Base-by-base conservation (phyloP, 1,140 invertebrate species). In the Ylistrum balloti region DNA sequence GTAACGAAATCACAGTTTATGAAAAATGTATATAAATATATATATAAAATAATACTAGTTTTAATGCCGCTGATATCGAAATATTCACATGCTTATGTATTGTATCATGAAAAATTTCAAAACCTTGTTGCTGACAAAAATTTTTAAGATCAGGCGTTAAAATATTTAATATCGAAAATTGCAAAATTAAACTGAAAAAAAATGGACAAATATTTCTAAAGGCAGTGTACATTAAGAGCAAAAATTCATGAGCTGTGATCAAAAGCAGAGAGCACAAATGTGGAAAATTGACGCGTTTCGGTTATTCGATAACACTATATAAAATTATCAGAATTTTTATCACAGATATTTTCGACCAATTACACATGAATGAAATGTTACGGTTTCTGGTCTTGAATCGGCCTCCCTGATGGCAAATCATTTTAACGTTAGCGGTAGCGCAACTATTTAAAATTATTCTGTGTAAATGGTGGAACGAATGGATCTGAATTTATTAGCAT, bases 321-420 rank as follows among this genome's bases (percentile, higher is more conserved):
- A 74, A 74, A 74, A 74, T 74, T 74, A 74, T 74, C 56, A 74
- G 56, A 74, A n/a, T 74, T 74, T 74, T 74, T 74, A 74, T 74
- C 56, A 74, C 22, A n/a, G 56, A 74, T 74, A 74, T 74, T 74
- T 74, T 74, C 56, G 56, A 74, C 56, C 56, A 74, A 74, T 74
- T 74, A 74, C 56, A 22, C 56, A 9, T 74, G 56, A 74, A 74
- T 74, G 56, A 22, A 28, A 7, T 74, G 56, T 74, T 74, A 74
- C 56, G 56, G 56, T 74, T 45, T 74, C n/a, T 74, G 56, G 56
- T 74, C 56, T 7, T 74, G 22, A 74, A 74, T 74, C 56, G 56
- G 28, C 56, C 56, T 74, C 56, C 56, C n/a, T 28, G 56, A 28
- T 74, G 28, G 56, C 56, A 74, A 74, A 74, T 74, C 56, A 74